These are phyloP conservation scores for Tolmerus cingulatus DNA, from an alignment of 2,888 invertebrate species.

Conservation along the genomic window DNA sequence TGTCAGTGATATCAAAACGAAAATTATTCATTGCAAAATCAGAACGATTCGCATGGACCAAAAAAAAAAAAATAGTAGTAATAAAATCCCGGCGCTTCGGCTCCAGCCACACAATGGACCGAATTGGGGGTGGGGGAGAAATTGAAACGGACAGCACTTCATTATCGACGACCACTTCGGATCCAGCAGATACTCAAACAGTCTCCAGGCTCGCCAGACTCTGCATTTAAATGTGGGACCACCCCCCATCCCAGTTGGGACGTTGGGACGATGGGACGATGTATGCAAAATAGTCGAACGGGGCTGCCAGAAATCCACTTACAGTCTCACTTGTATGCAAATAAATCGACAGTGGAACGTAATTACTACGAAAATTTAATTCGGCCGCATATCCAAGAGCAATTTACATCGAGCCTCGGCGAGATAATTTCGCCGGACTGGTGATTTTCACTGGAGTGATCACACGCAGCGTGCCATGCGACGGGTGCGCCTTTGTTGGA, in stretches of 20 bases:
- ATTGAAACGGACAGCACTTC: constrained; percentile 40
- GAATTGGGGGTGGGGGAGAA: background rate
- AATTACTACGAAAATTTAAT: constrained; percentile 46
- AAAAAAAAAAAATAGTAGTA: background rate
- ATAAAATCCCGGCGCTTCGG: background rate
- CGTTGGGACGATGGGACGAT: background rate
- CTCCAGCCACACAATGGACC: background rate
- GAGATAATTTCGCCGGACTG: constrained; percentile 15
- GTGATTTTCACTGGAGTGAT: constrained; percentile 2
- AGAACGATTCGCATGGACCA: background rate
- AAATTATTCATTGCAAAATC: constrained; percentile 23
- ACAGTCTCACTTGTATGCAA: constrained; percentile 42
- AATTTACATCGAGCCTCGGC: constrained; percentile 19
- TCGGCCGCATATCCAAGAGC: constrained; percentile 43
- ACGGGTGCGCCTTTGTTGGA: background rate
- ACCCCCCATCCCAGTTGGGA: background rate
- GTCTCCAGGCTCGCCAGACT: background rate
- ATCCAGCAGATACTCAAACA: background rate
- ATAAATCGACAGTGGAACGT: constrained; percentile 45
- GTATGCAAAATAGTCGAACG: background rate
- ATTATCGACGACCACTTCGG: constrained; percentile 26
- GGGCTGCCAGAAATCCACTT: constrained; percentile 37
- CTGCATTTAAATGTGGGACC: background rate
- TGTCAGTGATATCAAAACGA: constrained; percentile 12
- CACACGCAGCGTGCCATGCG: background rate